Evolutionary conservation across 2,888 invertebrate species (phyloP), one percentile per base, ranked within the genome.

Genomic region (Entomobrya multifasciata): DNA sequence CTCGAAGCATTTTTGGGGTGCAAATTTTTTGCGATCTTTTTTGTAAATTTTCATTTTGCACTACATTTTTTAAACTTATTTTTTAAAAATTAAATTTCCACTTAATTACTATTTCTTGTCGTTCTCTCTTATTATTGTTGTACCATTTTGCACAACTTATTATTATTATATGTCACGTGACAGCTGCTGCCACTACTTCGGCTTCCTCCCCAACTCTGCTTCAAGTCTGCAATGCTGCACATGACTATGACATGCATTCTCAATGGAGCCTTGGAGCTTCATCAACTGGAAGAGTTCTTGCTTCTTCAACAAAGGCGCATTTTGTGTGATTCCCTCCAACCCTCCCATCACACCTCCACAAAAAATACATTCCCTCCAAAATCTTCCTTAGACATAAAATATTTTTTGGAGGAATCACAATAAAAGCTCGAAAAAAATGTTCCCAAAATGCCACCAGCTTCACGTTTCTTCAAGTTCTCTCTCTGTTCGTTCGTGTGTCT

Each of bases 131-230:
- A 13, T 17, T 20, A 11, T 67, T 67, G 11, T 67, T 44, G 20
- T 10, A 13, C 0, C 74, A 17, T 55, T 74, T 74, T 55, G 74
- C 74, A 74, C 74, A 36, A 36, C 36, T 36, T 36, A 57, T 57
- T 57, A 74, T 74, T 74, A 74, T 74, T 55, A 36, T 74, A 55
- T 74, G 74, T 74, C 74, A 74, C 55, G 55, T 74, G 74, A 74
- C 74, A 74, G 74, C 74, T 74, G 74, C 74, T 74, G 74, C 74
- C 74, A 74, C 74, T 74, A 74, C n/a, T n/a, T n/a, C 74, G 74
- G 74, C 74, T 74, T 74, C n/a, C n/a, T n/a, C 74, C 74, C 74
- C 52, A 74, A 55, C 20, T 55, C 74, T 55, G 74, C 74, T 74
- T 74, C 74, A 74, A 74, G 49, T 74, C 74, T 74, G 74, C 74